Evolutionary conservation across 2,113 vertebrate species (phyloP), one percentile per base, ranked within the genome.

Genomic region (Nannobrachium achirus): DNA sequence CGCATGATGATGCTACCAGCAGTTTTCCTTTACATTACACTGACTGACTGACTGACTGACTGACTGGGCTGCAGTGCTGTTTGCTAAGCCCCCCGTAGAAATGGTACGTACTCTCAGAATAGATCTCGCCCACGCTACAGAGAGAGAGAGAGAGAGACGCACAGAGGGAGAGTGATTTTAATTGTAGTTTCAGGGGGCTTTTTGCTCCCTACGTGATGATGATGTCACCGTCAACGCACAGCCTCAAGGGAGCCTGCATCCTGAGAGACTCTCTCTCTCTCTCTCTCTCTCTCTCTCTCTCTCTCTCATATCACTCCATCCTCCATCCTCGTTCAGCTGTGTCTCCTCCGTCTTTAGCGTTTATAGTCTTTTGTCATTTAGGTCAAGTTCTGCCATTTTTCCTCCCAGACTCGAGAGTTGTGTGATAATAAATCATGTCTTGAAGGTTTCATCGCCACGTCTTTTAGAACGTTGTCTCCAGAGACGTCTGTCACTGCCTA

Each of bases 131-230:
- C 70, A 79, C 9, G 19, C 63, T 15, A 8, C 25, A 25, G 68
- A 68, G 42, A 49, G 60, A 69, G 45, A 1, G 19, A 75, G 39
- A 68, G 39, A 49, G 60, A 69, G 45, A 25, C 2, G 1, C 20
- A 75, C 49, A 56, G 20, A 71, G 42, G 41, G 60, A 83, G 59
- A 79, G 62, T 51, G 51, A 63, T 80, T 86, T 90, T 84, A 87
- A 88, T 88, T 90, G 78, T 80, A 81, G 78, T 90, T 87, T 80
- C 79, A 78, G 80, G 80, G 75, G 57, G 39, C 70, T 69, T 76
- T 86, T 83, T 77, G 69, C 79, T 66, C 75, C 71, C 79, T 66
- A 71, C 62, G 73, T 84, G 62, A 64, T 69, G 71, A 86, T 80
- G 80, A 86, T 80, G 80, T 78, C 80, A 80, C 53, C 41, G 74